A percentile compares a stretch with the other conserved stretches of the same genome.
phyloP scores from a whole-genome alignment of 2,888 invertebrate genomes.

The Rhamnusium bicolor region DNA sequence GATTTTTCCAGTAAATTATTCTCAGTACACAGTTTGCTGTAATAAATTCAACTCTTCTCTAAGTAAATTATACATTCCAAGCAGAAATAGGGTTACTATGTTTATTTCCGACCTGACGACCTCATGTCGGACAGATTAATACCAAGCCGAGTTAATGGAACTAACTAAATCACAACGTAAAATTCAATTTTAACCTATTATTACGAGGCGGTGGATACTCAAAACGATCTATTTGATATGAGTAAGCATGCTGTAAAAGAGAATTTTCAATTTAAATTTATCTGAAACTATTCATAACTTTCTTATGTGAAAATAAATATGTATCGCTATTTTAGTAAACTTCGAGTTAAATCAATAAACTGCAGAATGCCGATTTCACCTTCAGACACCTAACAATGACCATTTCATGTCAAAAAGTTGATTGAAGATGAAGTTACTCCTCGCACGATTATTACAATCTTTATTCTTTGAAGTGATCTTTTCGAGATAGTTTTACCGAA shows the following conservation, averaged over 20 bases:
- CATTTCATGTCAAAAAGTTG: too few relatives aligned
- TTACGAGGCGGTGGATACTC: not conserved
- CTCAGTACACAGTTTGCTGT: not conserved
- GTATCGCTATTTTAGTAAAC: too few relatives aligned
- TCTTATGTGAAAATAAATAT: too few relatives aligned
- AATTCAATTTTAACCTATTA: not conserved
- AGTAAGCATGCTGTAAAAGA: not conserved
- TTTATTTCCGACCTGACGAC: not conserved
- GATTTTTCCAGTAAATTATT: not conserved
- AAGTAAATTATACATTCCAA: not conserved
- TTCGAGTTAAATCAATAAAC: too few relatives aligned
- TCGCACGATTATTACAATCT: conserved; percentile 39
- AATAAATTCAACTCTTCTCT: not conserved
- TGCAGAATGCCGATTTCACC: too few relatives aligned
- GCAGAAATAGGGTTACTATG: not conserved
- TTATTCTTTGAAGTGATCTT: conserved; percentile 35
- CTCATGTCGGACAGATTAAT: not conserved
- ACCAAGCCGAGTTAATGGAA: not conserved
- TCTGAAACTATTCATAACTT: too few relatives aligned
- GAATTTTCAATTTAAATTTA: too few relatives aligned
- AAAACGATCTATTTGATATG: not conserved
- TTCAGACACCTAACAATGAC: too few relatives aligned
- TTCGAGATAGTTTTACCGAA: conserved; percentile 38
- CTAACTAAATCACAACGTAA: not conserved
- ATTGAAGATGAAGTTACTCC: too few relatives aligned